These are phyloP conservation scores for Megaleporinus macrocephalus DNA, from an alignment of 2,113 vertebrate genomes.

Conservation along the genomic window DNA sequence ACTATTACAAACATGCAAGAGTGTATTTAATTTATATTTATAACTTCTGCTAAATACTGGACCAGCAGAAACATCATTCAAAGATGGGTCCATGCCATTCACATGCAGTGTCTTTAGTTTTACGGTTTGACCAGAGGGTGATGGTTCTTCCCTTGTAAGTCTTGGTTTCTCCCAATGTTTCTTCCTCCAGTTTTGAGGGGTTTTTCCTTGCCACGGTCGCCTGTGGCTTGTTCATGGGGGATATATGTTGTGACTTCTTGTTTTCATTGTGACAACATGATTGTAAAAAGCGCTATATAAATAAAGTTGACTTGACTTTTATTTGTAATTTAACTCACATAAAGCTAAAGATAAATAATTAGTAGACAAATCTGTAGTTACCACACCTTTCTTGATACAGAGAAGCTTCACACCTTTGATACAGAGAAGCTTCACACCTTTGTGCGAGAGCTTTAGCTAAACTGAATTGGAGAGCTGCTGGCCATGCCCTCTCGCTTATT, in stretches of 20 bases:
- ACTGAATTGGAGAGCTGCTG: conserved; percentile 33
- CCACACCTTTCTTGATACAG: conserved; percentile 1
- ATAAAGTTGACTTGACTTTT: too few relatives aligned
- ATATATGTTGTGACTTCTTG: too few relatives aligned
- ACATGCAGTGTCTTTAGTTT: conserved; percentile 55
- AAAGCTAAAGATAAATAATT: conserved; percentile 47
- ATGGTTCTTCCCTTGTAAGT: too few relatives aligned
- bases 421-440: conserved; percentile 16
- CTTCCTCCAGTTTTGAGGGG: too few relatives aligned
- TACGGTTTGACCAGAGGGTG: too few relatives aligned
- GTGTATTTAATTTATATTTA: not conserved
- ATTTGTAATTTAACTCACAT: too few relatives aligned
- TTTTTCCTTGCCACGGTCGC: too few relatives aligned
- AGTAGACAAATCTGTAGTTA: conserved; percentile 25
- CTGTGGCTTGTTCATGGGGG: too few relatives aligned
- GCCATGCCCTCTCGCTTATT: conserved; percentile 47
- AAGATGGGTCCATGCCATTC: conserved; percentile 43
- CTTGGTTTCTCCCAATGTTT: too few relatives aligned
- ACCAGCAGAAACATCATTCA: conserved; percentile 35
- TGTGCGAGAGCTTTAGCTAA: conserved; percentile 18
- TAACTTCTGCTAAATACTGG: conserved; percentile 28
- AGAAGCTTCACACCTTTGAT: conserved; percentile 22
- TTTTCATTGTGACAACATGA: too few relatives aligned
- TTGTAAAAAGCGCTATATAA: too few relatives aligned
- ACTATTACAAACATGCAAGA: not conserved